Base-by-base conservation (phyloP, 2,797 vertebrate genomes). In the Vespertilio murinus region DNA sequence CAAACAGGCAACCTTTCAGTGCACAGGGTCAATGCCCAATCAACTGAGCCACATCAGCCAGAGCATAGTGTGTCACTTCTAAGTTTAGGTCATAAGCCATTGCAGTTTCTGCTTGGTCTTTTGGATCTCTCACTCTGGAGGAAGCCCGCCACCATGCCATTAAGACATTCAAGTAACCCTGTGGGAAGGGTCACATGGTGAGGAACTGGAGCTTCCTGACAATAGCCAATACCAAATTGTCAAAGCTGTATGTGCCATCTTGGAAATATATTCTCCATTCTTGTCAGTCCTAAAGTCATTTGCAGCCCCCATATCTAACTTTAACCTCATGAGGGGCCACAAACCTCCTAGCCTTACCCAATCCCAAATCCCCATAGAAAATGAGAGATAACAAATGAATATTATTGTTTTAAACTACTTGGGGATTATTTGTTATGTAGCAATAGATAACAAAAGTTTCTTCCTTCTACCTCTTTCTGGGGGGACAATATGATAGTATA, bases 371-470 rank as follows among this genome's bases (percentile, higher is more conserved):
- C 22, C 30, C 49, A 71, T 30, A 65, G 52, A 90, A 92, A 73
- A 33, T 83, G 18, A 69, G n/a, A 65, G 23, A 14, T 61, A 42
- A 67, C 33, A 61, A 81, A 64, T 38, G 22, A 56, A 71, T 74
- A 35, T 64, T 70, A 75, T 25, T 91, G 4, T 73, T 91, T 90
- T 71, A 93, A 92, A 35, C 28, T 83, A 84, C 28, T 75, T 52
- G 38, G 8, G 4, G 16, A 45, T 47, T 83, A 35, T 93, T 78
- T 64, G 38, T 91, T 78, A 70, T 87, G 17, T 49, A 45, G 3
- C 3, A 89, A 42, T 71, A 88, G 16, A n/a, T n/a, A 88, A 54
- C 6, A 45, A 16, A 85, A 42, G 71, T 82, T 40, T 75, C 11
- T 71, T 85, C 20, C 35, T 40, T 4, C 8, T 22, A 30, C 1